phyloP scores from a whole-genome alignment of 2,113 vertebrate species.

The Nicator chloris region DNA sequence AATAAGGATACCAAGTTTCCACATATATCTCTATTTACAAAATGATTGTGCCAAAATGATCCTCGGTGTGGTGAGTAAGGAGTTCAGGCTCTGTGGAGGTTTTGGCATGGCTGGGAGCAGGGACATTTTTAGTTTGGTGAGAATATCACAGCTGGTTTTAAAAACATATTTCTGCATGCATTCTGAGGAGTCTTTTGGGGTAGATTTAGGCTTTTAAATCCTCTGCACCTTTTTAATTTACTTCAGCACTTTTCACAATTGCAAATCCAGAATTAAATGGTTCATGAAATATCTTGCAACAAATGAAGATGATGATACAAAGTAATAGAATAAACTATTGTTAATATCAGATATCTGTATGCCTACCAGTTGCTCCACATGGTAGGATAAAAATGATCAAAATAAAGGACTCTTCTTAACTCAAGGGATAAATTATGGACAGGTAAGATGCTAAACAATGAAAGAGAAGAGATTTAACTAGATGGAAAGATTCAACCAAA shows the following conservation, averaged over 20 bases:
- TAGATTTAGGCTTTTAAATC: neutral
- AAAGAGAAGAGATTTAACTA: constrained; percentile 14
- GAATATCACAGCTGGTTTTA: neutral
- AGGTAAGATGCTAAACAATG: constrained; percentile 8
- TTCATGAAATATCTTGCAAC: constrained; percentile 31
- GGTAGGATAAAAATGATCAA: neutral
- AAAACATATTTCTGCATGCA: neutral
- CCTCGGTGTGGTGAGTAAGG: neutral
- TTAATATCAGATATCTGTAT: constrained; percentile 3
- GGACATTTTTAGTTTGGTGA: neutral
- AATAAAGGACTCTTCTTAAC: constrained; percentile 11
- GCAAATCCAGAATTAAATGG: constrained; percentile 39
- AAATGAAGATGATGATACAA: constrained; percentile 16
- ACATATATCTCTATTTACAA: neutral
- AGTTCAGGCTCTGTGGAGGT: neutral
- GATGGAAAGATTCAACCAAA: neutral
- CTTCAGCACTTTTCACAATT: constrained; percentile 21
- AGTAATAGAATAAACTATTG: constrained; percentile 11
- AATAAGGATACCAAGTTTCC: neutral
- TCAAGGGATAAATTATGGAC: constrained; percentile 4
- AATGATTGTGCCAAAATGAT: neutral
- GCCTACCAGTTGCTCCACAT: neutral
- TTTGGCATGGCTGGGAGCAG: neutral
- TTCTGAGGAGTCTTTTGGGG: neutral
- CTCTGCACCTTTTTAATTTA: neutral